Percentiles rank a stretch among this genome's conserved stretches.
These are phyloP conservation scores for Rhinopomastus cyanomelas DNA, from an alignment of 2,113 vertebrate genomes.

Conservation along the genomic window DNA sequence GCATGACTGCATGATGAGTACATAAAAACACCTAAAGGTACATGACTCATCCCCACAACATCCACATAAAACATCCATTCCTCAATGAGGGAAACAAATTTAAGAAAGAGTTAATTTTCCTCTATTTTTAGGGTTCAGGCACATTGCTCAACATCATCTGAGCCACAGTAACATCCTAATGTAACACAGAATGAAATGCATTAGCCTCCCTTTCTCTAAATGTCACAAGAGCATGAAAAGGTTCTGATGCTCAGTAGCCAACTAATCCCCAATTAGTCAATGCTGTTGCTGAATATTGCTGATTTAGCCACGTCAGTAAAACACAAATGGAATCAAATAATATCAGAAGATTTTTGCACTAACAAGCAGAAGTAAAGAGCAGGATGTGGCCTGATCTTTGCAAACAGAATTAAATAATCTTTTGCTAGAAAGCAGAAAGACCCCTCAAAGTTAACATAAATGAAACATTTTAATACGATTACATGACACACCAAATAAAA, in stretches of 20 bases:
- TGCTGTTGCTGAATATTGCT: conserved; percentile 12
- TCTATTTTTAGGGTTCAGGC: not conserved
- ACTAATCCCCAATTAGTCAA: conserved; percentile 54
- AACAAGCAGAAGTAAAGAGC: conserved; percentile 20
- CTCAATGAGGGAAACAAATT: not conserved
- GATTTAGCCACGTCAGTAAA: conserved; percentile 13
- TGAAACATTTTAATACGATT: conserved; percentile 57
- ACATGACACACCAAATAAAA: conserved; percentile 43
- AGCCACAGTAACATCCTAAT: not conserved
- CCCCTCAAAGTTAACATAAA: conserved; percentile 54
- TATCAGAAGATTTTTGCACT: conserved; percentile 1
- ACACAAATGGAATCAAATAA: conserved; percentile 22
- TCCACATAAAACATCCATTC: not conserved
- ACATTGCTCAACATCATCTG: not conserved
- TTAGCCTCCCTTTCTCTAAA: not conserved
- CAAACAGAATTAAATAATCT: conserved; percentile 59
- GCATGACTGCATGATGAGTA: not conserved
- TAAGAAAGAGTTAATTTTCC: not conserved
- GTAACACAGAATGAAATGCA: conserved; percentile 2
- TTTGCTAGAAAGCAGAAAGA: conserved; percentile 39
- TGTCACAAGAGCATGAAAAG: conserved; percentile 35
- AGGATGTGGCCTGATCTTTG: conserved; percentile 29
- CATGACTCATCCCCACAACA: not conserved
- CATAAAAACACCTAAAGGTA: not conserved
- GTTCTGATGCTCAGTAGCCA: conserved; percentile 33